phyloP scores from a whole-genome alignment of 2,113 vertebrate genomes.

The Chloebia gouldiae region DNA sequence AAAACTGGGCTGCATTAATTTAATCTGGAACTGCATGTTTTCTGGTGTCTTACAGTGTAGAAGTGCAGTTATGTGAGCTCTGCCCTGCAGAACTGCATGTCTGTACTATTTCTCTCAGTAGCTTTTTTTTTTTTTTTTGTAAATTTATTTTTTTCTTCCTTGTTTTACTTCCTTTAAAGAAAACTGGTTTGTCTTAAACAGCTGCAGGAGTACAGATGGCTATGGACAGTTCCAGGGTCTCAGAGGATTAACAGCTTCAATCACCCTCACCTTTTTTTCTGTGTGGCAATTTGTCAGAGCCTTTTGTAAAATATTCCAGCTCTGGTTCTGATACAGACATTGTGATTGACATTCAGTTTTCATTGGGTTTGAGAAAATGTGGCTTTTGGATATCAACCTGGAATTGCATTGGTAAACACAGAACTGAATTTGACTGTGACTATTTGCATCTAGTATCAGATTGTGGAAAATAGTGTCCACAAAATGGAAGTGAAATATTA shows the following conservation, averaged over 20 bases:
- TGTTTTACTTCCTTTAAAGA: neutral
- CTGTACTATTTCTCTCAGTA: neutral
- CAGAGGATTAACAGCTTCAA: neutral
- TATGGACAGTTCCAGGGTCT: accelerated
- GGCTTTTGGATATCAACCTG: neutral
- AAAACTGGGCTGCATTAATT: neutral
- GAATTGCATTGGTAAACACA: slow-evolving; percentile 44
- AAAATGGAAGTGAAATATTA: slow-evolving; percentile 33
- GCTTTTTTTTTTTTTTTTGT: too few species aligned
- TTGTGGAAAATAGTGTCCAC: neutral
- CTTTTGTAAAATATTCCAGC: neutral
- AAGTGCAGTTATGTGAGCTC: neutral
- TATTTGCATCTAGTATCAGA: slow-evolving; percentile 40
- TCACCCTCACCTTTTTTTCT: neutral
- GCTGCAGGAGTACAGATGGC: neutral
- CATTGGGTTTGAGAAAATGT: slow-evolving; percentile 10
- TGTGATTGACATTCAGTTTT: slow-evolving; percentile 41
- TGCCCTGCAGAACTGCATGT: neutral
- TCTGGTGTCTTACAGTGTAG: neutral
- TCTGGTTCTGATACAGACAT: neutral
- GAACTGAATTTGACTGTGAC: slow-evolving; percentile 36
- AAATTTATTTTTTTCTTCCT: neutral
- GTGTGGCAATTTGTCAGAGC: neutral
- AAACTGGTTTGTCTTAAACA: neutral
- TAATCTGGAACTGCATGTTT: neutral